Evolutionary conservation across 1,140 invertebrate genomes (phyloP).

Genomic region (Diprion similis): DNA sequence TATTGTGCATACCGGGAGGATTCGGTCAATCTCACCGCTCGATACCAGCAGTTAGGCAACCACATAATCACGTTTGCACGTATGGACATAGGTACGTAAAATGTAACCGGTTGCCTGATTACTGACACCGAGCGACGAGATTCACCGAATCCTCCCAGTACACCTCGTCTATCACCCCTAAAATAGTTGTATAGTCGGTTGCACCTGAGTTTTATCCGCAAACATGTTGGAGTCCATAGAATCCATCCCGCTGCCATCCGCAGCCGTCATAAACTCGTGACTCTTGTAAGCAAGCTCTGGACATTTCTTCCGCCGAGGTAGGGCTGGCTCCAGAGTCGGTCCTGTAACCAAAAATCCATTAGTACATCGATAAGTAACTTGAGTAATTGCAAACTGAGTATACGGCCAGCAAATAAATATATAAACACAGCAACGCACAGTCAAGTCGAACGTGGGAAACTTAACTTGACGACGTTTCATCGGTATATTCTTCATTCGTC

Average conservation of each 20-base stretch:
- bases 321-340: constrained; percentile 75
- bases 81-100: no score
- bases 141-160: no score
- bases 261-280: constrained; percentile 78
- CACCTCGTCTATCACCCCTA: no score
- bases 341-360: constrained; percentile 54
- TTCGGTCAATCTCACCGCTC: no score
- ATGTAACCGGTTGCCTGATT: no score
- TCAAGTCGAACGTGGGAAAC: no score
- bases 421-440: no score
- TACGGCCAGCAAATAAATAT: not conserved
- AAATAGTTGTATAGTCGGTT: not conserved
- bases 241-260: constrained; percentile 62
- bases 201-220: constrained; percentile 55
- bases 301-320: constrained; percentile 86
- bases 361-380: not conserved
- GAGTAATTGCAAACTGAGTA: not conserved
- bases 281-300: constrained; percentile 84
- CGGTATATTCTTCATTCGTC: no score
- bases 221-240: constrained; percentile 57
- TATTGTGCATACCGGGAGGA: no score
- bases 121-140: no score
- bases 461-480: not conserved
- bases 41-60: no score
- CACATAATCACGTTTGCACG: no score